Evolutionary conservation across 2,888 invertebrate genomes (phyloP).

Genomic region (Cordylochernes scorpioides): DNA sequence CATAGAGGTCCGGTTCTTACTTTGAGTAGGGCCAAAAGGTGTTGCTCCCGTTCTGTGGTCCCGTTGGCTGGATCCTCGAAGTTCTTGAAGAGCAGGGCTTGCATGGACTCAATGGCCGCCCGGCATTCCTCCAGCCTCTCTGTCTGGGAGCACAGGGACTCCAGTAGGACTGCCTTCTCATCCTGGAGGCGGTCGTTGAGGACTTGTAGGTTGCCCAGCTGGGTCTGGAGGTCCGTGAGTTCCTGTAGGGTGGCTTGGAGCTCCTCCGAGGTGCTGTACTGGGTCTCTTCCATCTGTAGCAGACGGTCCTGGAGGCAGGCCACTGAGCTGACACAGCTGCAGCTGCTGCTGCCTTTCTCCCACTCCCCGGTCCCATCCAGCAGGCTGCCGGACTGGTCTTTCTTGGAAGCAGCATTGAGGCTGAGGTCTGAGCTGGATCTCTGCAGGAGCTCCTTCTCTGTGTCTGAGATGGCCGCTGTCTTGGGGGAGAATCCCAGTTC

Average conservation of each 20-base stretch:
- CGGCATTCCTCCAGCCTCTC: slow-evolving; percentile 67
- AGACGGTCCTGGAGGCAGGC: slow-evolving; percentile 79
- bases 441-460: too few species aligned
- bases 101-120: slow-evolving; percentile 52
- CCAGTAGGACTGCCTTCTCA: slow-evolving; percentile 63
- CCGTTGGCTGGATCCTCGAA: slow-evolving; percentile 11
- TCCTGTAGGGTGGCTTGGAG: slow-evolving; percentile 79
- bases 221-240: slow-evolving; percentile 59
- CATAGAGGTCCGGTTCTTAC: too few species aligned
- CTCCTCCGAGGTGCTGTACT: slow-evolving; percentile 69
- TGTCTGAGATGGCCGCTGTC: too few species aligned
- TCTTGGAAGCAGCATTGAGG: too few species aligned
- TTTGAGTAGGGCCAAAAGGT: slow-evolving; percentile 54
- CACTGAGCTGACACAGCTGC: slow-evolving; percentile 54
- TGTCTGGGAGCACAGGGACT: slow-evolving; percentile 69
- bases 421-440: too few species aligned
- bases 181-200: slow-evolving; percentile 63
- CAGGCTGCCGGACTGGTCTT: too few species aligned
- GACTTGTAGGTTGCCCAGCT: slow-evolving; percentile 54
- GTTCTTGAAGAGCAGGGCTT: slow-evolving; percentile 33
- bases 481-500: too few species aligned
- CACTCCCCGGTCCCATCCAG: too few species aligned
- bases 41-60: slow-evolving; percentile 23
- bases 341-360: slow-evolving; percentile 70
- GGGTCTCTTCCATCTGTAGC: slow-evolving; percentile 70